Evolutionary conservation across 37 sponge, comb jelly and placozoan species (phyloP).

Genomic region (Petrosia ficiformis): DNA sequence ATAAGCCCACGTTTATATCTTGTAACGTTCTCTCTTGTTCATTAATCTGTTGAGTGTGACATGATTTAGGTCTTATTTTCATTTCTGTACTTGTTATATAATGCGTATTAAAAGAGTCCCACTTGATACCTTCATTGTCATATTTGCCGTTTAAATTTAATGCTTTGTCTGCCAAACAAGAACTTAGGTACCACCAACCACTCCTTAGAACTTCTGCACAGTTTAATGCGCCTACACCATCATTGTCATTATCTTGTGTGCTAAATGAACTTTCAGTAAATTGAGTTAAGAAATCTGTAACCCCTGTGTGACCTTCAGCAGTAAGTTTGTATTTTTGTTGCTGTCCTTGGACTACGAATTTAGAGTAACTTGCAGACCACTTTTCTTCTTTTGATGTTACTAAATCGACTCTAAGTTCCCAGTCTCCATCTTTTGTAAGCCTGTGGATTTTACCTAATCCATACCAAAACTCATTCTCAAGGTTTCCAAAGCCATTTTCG

Average conservation of each 20-base stretch:
- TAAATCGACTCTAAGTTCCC: constrained; percentile 40
- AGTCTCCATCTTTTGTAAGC: constrained; percentile 16
- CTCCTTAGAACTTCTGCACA: neutral
- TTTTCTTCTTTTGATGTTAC: neutral
- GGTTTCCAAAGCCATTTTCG: constrained; percentile 59
- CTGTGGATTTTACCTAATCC: constrained; percentile 29
- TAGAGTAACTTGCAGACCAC: constrained; percentile 1
- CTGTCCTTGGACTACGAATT: neutral
- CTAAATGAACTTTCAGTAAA: constrained; percentile 14
- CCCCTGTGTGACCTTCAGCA: neutral
- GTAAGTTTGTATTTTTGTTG: constrained; percentile 14
- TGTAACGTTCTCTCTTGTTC: neutral
- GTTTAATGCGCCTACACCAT: neutral
- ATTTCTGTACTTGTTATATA: constrained; percentile 3
- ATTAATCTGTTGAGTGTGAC: neutral
- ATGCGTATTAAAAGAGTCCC: neutral
- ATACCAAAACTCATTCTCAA: constrained; percentile 42
- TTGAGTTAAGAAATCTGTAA: neutral
- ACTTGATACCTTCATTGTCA: neutral
- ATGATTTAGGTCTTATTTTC: constrained; percentile 34
- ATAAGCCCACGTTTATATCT: too few relatives aligned
- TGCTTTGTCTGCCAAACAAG: neutral
- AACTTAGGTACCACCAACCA: constrained; percentile 48
- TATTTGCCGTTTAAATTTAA: neutral
- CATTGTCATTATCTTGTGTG: neutral